These are phyloP conservation scores for Drymonia ruficornis DNA, from an alignment of 2,888 invertebrate species.

Conservation along the genomic window DNA sequence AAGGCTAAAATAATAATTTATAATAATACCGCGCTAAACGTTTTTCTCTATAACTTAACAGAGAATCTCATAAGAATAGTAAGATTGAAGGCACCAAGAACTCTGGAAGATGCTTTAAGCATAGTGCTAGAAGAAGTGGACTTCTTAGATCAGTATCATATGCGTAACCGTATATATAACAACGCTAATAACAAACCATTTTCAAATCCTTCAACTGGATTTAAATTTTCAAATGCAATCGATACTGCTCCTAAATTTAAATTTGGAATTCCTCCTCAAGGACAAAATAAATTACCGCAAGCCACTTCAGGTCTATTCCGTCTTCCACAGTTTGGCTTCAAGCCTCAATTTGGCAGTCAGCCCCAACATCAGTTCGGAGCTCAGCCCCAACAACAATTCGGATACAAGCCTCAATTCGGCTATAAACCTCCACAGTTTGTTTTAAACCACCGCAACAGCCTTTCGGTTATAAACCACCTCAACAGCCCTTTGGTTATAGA, in stretches of 20 bases:
- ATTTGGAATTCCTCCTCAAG: background rate
- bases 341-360: too few species aligned
- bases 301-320: too few species aligned
- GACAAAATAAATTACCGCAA: background rate
- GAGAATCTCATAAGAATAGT: conserved; percentile 17
- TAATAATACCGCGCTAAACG: conserved; percentile 19
- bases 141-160: conserved; percentile 8
- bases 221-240: background rate
- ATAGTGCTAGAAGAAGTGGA: conserved; percentile 13
- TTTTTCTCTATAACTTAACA: conserved; percentile 19
- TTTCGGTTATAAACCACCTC: too few species aligned
- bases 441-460: too few species aligned
- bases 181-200: too few species aligned
- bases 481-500: too few species aligned
- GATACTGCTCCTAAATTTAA: background rate
- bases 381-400: too few species aligned
- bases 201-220: background rate
- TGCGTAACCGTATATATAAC: conserved; percentile 6
- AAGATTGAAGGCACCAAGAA: conserved; percentile 7
- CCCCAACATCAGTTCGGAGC: background rate
- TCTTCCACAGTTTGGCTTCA: too few species aligned
- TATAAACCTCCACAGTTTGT: too few species aligned
- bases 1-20: conserved; percentile 16
- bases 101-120: conserved; percentile 11
- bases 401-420: too few species aligned